phyloP scores from a whole-genome alignment of 2,113 vertebrate genomes.

The Lipophrys pholis region DNA sequence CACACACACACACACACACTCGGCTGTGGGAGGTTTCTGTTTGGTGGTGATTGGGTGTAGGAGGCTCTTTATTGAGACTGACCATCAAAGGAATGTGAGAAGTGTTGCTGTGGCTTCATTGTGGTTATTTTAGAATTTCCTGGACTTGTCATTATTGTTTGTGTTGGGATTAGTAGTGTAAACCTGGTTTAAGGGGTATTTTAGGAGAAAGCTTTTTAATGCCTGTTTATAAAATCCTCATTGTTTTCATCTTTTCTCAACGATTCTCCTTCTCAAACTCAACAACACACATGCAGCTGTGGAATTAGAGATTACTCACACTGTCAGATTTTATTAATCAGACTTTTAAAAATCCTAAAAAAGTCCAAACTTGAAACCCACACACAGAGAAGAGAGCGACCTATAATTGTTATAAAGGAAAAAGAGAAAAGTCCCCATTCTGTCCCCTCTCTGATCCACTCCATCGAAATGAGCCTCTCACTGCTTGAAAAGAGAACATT shows the following conservation, averaged over 20 bases:
- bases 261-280: no score
- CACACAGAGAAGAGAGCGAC: conserved; percentile 21
- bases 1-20: neutral
- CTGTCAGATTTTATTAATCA: no score
- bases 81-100: conserved; percentile 71
- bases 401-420: conserved; percentile 45
- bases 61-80: conserved; percentile 76
- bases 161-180: conserved; percentile 3
- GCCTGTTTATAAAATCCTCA: no score
- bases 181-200: neutral
- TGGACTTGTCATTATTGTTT: neutral
- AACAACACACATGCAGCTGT: no score
- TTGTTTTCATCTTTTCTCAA: no score
- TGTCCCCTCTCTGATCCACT: conserved; percentile 31
- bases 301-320: no score
- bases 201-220: no score
- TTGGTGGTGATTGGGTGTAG: conserved; percentile 80
- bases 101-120: conserved; percentile 13
- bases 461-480: conserved; percentile 53
- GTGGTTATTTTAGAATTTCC: conserved; percentile 13
- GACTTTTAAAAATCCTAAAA: no score
- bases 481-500: conserved; percentile 5
- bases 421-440: conserved; percentile 39
- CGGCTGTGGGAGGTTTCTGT: conserved; percentile 78
- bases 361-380: conserved; percentile 43